A percentile compares a stretch with the other conserved stretches of the same genome.
phyloP scores from a whole-genome alignment of 2,113 vertebrate species.

The Neoarius graeffei region DNA sequence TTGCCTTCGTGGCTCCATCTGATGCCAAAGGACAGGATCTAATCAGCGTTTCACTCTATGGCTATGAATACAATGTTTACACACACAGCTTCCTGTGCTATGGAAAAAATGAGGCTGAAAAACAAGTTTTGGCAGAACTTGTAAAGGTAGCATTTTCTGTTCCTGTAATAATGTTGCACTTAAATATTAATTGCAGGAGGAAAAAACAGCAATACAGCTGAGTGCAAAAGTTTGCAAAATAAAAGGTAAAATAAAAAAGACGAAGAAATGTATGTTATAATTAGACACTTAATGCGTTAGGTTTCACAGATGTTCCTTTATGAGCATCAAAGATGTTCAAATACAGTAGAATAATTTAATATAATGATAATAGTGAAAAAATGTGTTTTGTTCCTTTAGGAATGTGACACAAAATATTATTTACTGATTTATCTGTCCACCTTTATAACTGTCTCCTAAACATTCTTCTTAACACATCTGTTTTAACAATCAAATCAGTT shows the following conservation, averaged over 20 bases:
- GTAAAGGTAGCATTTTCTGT: slow-evolving; percentile 71
- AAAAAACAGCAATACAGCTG: not conserved
- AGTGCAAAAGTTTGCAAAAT: not conserved
- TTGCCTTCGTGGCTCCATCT: slow-evolving; percentile 78
- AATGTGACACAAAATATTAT: not conserved
- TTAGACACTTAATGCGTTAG: not conserved
- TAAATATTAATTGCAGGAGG: not conserved
- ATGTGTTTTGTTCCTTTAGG: not conserved
- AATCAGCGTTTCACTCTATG: slow-evolving; percentile 81
- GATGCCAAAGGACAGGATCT: slow-evolving; percentile 58
- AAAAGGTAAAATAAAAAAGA: not conserved
- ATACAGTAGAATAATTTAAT: not conserved
- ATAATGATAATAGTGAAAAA: not conserved
- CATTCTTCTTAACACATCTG: not conserved
- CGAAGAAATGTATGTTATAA: not conserved
- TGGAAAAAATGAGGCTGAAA: slow-evolving; percentile 89
- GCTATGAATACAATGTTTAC: slow-evolving; percentile 86
- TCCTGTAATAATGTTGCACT: not conserved
- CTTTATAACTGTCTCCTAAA: not conserved
- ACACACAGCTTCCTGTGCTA: slow-evolving; percentile 94
- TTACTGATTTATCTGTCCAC: not conserved
- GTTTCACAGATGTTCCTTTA: not conserved
- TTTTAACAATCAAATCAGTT: not conserved
- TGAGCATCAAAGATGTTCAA: not conserved
- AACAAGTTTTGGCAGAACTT: slow-evolving; percentile 77